phyloP scores from a whole-genome alignment of 2,113 vertebrate genomes.

The Ifrita kowaldi region DNA sequence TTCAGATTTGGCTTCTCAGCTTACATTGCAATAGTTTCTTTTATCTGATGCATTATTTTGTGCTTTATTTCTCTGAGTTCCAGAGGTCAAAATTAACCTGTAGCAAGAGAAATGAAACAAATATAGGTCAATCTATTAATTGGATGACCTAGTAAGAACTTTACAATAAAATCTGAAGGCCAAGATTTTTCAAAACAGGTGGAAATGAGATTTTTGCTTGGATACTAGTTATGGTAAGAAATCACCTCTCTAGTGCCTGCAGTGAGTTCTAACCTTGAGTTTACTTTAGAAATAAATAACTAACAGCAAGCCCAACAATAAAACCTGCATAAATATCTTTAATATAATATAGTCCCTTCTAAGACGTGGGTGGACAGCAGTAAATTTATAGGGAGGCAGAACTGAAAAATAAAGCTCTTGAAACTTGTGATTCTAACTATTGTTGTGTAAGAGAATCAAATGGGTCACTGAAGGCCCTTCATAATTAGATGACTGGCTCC shows the following conservation, averaged over 20 bases:
- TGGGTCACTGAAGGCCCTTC: slow-evolving; percentile 12
- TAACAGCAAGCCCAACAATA: slow-evolving; percentile 36
- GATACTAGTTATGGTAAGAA: background rate
- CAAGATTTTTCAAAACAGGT: background rate
- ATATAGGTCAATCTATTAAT: slow-evolving; percentile 9
- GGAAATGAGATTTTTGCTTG: background rate
- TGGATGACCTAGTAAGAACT: background rate
- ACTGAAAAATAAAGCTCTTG: background rate
- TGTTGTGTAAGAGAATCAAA: background rate
- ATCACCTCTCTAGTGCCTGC: background rate
- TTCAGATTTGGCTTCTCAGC: slow-evolving; percentile 32
- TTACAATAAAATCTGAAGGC: background rate
- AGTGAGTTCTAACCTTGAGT: slow-evolving; percentile 60
- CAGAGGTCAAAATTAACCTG: slow-evolving; percentile 48
- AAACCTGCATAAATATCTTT: background rate
- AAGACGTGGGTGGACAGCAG: background rate
- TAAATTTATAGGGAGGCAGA: background rate
- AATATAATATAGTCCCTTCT: background rate
- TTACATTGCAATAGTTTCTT: background rate
- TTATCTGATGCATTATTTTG: background rate
- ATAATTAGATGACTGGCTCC: slow-evolving; percentile 27
- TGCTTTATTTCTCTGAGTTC: slow-evolving; percentile 18
- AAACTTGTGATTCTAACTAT: background rate
- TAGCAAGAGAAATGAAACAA: slow-evolving; percentile 18
- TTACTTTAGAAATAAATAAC: slow-evolving; percentile 48